phyloP scores from a whole-genome alignment of 2,888 invertebrate genomes.

The Papilio demoleus region DNA sequence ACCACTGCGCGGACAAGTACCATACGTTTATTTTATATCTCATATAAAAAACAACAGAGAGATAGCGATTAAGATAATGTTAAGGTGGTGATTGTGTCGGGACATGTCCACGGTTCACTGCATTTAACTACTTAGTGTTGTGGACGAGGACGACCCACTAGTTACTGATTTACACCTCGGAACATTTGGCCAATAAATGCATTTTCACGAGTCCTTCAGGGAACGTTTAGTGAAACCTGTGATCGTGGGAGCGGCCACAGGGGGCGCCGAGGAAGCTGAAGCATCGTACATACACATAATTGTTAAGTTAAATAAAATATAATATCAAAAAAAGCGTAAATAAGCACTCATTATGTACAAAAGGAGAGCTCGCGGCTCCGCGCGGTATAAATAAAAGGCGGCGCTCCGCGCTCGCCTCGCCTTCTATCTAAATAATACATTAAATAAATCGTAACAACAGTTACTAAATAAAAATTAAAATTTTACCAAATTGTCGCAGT shows the following conservation, averaged over 20 bases:
- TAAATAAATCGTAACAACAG: constrained; percentile 27
- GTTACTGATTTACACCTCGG: neutral
- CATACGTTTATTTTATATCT: neutral
- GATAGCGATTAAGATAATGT: neutral
- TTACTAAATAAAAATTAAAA: constrained; percentile 1
- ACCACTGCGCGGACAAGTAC: too few relatives aligned
- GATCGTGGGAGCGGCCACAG: too few relatives aligned
- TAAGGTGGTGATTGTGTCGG: neutral
- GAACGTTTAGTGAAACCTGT: too few relatives aligned
- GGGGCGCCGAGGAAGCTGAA: constrained; percentile 52
- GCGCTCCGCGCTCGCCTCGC: constrained; percentile 2
- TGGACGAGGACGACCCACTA: neutral
- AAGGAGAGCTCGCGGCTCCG: constrained; percentile 43
- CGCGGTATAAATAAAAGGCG: constrained; percentile 10
- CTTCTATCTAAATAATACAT: constrained; percentile 19
- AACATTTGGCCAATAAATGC: neutral
- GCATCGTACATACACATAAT: constrained; percentile 56
- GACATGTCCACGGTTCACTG: too few relatives aligned
- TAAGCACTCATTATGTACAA: constrained; percentile 78
- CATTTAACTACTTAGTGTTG: neutral
- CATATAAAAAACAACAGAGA: neutral
- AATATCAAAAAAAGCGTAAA: constrained; percentile 79
- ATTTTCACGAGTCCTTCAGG: neutral
- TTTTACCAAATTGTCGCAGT: constrained; percentile 32
- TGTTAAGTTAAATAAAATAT: constrained; percentile 59